A percentile compares a stretch with the other conserved stretches of the same genome.
Conservation (phyloP, 2,797 vertebrate species). For the Xyrichtys novacula region DNA sequence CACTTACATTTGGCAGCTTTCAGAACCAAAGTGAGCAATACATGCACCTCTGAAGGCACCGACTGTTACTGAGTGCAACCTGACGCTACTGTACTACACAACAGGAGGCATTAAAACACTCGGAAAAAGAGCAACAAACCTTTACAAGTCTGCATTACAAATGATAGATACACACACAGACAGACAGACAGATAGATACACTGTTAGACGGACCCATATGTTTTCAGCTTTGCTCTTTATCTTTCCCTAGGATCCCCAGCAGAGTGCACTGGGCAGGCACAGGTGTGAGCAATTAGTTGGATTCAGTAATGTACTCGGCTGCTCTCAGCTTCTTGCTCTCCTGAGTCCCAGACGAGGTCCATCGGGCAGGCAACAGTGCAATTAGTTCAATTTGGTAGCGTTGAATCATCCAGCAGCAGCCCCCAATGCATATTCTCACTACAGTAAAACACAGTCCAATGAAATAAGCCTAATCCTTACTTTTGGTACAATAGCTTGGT, state of each 20-base stretch:
- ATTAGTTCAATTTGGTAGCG: slow-evolving; percentile 79
- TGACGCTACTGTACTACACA: neutral
- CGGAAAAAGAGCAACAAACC: neutral
- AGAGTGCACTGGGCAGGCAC: slow-evolving; percentile 72
- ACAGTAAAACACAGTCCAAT: slow-evolving; percentile 60
- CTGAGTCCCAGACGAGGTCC: slow-evolving; percentile 68
- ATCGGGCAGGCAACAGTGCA: slow-evolving; percentile 75
- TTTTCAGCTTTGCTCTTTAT: slow-evolving; percentile 62
- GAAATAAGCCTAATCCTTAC: slow-evolving; percentile 55
- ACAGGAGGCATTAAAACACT: neutral
- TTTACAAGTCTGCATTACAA: neutral
- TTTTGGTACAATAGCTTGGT: slow-evolving; percentile 43
- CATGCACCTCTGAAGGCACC: slow-evolving; percentile 12
- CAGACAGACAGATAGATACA: neutral
- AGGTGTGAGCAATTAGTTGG: slow-evolving; percentile 79
- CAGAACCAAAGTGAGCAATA: slow-evolving; percentile 17
- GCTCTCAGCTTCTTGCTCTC: slow-evolving; percentile 69
- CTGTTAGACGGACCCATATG: slow-evolving; percentile 26
- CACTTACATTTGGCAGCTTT: slow-evolving; percentile 28
- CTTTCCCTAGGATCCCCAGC: slow-evolving; percentile 55
- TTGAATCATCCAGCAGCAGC: slow-evolving; percentile 71
- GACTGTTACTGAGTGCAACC: slow-evolving; percentile 4
- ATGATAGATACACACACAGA: neutral
- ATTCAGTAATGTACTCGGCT: slow-evolving; percentile 74
- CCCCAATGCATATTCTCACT: slow-evolving; percentile 60